Conservation (phyloP, 2,888 invertebrate species). For the Spilarctia lutea region DNA sequence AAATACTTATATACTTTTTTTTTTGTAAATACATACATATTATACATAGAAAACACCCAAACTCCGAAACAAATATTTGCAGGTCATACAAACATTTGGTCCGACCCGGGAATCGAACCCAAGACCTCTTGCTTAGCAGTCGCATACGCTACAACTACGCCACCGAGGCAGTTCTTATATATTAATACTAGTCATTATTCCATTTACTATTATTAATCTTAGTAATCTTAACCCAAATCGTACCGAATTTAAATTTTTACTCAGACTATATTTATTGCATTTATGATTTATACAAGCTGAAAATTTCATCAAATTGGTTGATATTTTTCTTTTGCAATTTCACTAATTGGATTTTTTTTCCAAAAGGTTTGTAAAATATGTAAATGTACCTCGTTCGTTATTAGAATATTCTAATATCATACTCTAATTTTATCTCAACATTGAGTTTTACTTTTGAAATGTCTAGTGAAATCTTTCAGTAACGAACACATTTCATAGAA, state of each 20-base stretch:
- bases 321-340: slow-evolving; percentile 1
- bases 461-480: slow-evolving; percentile 55
- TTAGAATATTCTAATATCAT: neutral
- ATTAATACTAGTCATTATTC: neutral
- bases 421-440: slow-evolving; percentile 33
- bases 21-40: too few species aligned
- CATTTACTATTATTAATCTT: neutral
- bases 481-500: slow-evolving; percentile 61
- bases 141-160: too few species aligned
- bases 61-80: too few species aligned
- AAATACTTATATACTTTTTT: too few species aligned
- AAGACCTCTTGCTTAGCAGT: too few species aligned
- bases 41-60: too few species aligned
- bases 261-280: neutral
- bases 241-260: neutral
- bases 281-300: slow-evolving; percentile 4
- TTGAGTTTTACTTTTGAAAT: slow-evolving; percentile 47
- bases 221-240: neutral
- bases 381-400: slow-evolving; percentile 1
- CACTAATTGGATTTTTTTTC: neutral
- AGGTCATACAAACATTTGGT: too few species aligned
- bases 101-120: too few species aligned
- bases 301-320: neutral
- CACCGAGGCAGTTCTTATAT: too few species aligned
- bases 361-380: neutral